Conservation (phyloP, 2,113 vertebrate species). For the Dermatemys mawii region DNA sequence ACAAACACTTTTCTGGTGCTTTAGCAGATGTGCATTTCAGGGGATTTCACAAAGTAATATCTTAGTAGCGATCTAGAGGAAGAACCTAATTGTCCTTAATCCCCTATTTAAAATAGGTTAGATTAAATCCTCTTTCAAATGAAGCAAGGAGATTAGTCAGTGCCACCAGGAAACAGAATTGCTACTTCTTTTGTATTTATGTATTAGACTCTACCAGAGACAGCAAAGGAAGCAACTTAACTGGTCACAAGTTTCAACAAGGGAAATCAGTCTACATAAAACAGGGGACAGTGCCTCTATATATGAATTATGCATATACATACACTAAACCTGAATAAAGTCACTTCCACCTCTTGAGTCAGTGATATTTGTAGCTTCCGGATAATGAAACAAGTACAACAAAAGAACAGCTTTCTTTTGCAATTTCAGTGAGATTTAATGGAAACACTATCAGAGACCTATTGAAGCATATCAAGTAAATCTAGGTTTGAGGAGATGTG, state of each 20-base stretch:
- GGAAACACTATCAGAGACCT: neutral
- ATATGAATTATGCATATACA: neutral
- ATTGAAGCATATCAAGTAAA: neutral
- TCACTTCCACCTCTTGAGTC: neutral
- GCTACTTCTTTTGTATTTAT: slow-evolving; percentile 27
- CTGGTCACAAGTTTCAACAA: neutral
- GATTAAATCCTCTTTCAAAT: slow-evolving; percentile 82
- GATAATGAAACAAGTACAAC: neutral
- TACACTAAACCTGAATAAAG: neutral
- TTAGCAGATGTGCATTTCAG: slow-evolving; percentile 48
- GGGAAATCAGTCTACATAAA: neutral
- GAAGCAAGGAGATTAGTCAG: slow-evolving; percentile 69
- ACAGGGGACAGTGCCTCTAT: neutral
- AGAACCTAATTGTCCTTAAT: slow-evolving; percentile 78
- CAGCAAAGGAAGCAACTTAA: slow-evolving; percentile 22
- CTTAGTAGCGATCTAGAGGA: slow-evolving; percentile 41
- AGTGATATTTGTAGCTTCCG: neutral
- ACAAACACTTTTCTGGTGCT: slow-evolving; percentile 6
- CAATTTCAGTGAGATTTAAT: neutral
- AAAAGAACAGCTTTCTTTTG: neutral
- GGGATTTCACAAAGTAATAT: slow-evolving; percentile 54
- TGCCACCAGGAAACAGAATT: slow-evolving; percentile 51
- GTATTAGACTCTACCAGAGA: neutral
- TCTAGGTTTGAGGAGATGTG: neutral
- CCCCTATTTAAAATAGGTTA: slow-evolving; percentile 79